Evolutionary conservation across 2,888 invertebrate species (phyloP).

Genomic region (Nymphalis urticae): DNA sequence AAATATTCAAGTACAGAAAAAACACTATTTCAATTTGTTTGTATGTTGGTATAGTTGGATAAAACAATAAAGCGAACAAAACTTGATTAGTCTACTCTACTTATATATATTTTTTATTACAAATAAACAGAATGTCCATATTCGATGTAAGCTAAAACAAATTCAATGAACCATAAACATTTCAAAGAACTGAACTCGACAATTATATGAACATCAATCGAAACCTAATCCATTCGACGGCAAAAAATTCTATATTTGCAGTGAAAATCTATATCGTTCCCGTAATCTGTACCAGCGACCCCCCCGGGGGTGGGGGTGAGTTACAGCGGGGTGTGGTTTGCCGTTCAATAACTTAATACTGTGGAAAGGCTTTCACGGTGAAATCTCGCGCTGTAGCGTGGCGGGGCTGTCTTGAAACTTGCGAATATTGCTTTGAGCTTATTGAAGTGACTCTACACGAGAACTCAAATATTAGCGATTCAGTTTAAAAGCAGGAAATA

Average conservation of each 20-base stretch:
- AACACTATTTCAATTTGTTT: too few relatives aligned
- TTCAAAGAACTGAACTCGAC: slow-evolving; percentile 15
- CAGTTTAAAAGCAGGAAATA: background rate
- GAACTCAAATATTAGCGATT: background rate
- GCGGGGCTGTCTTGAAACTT: slow-evolving; percentile 54
- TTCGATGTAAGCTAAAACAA: slow-evolving; percentile 2
- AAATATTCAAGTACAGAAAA: too few relatives aligned
- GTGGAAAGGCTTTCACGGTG: slow-evolving; percentile 80
- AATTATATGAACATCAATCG: slow-evolving; percentile 31
- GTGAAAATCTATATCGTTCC: slow-evolving; percentile 38
- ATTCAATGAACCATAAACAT: slow-evolving; percentile 17
- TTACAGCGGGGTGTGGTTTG: slow-evolving; percentile 81
- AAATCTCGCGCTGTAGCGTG: slow-evolving; percentile 72
- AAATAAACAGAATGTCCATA: too few relatives aligned
- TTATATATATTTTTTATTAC: too few relatives aligned
- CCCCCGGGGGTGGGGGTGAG: slow-evolving; percentile 55
- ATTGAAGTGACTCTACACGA: slow-evolving; percentile 15
- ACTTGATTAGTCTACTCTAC: too few relatives aligned
- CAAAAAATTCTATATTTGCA: slow-evolving; percentile 34
- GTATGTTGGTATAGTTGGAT: too few relatives aligned
- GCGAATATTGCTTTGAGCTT: slow-evolving; percentile 17
- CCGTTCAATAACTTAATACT: slow-evolving; percentile 82
- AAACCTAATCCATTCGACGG: slow-evolving; percentile 24
- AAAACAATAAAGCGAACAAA: too few relatives aligned
- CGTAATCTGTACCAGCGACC: slow-evolving; percentile 58